Conservation (phyloP, 2,797 vertebrate genomes). For the Melanotaenia pygmaea region DNA sequence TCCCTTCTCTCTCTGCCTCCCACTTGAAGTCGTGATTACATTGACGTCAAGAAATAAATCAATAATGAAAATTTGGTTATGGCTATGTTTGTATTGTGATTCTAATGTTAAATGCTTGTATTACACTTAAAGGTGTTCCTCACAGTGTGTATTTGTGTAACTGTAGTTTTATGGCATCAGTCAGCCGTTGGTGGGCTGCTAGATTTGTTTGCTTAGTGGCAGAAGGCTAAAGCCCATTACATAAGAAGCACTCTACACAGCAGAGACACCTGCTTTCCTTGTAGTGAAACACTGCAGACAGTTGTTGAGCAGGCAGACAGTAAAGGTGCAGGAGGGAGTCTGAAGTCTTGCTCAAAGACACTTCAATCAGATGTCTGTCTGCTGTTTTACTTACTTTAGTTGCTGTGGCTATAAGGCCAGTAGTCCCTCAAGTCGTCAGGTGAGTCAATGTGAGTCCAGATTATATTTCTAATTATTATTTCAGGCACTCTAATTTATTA, state of each 20-base stretch:
- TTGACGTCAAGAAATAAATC: slow-evolving; percentile 56
- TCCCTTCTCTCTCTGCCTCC: slow-evolving; percentile 61
- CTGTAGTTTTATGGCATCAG: slow-evolving; percentile 69
- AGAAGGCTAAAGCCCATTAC: slow-evolving; percentile 80
- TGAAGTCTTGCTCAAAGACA: slow-evolving; percentile 37
- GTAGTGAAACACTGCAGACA: slow-evolving; percentile 44
- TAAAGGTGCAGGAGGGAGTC: slow-evolving; percentile 36
- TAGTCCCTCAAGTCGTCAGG: slow-evolving; percentile 11
- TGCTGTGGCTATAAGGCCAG: slow-evolving; percentile 29
- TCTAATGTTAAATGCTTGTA: neutral
- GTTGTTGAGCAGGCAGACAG: slow-evolving; percentile 51
- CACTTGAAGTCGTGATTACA: slow-evolving; percentile 70
- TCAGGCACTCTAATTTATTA: neutral
- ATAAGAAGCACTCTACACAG: slow-evolving; percentile 76
- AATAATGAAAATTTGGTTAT: slow-evolving; percentile 16
- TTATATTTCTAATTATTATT: slow-evolving; percentile 18
- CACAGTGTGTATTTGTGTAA: slow-evolving; percentile 19
- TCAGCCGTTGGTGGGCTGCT: slow-evolving; percentile 60
- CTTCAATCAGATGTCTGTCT: slow-evolving; percentile 41
- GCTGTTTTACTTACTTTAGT: slow-evolving; percentile 33
- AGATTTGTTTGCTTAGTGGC: slow-evolving; percentile 76
- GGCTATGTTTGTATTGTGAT: slow-evolving; percentile 6
- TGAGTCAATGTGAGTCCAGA: slow-evolving; percentile 21
- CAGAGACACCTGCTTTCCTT: slow-evolving; percentile 75
- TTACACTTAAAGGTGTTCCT: slow-evolving; percentile 9